Evolutionary conservation across 1,140 invertebrate genomes (phyloP).

Genomic region (Drosophila elegans): DNA sequence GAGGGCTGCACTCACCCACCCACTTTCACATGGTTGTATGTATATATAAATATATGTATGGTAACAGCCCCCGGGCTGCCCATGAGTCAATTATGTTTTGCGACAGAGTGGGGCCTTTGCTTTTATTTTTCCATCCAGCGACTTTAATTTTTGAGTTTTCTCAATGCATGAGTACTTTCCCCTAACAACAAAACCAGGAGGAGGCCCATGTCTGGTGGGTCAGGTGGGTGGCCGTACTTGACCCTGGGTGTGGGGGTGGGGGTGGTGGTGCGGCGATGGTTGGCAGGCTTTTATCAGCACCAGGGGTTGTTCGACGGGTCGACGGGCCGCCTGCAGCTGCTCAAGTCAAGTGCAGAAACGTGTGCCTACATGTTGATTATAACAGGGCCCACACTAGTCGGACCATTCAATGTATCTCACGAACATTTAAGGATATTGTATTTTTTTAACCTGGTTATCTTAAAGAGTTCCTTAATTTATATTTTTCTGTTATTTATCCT

Average conservation of each 20-base stretch:
- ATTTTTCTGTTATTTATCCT: no score
- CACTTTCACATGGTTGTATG: conserved; percentile 2
- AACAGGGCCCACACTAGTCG: conserved; percentile 35
- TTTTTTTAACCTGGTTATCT: no score
- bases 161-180: conserved; percentile 38
- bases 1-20: conserved; percentile 2
- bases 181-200: conserved; percentile 39
- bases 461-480: no score
- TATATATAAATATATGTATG: not conserved
- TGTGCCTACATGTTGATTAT: conserved; percentile 71
- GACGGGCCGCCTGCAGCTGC: conserved; percentile 38
- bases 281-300: conserved; percentile 57
- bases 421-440: conserved; percentile 5
- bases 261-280: conserved; percentile 1
- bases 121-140: conserved; percentile 63
- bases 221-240: conserved; percentile 73
- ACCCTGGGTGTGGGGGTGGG: conserved; percentile 52
- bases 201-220: conserved; percentile 13
- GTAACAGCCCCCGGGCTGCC: conserved; percentile 38
- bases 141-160: conserved; percentile 74
- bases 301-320: conserved; percentile 51
- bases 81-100: conserved; percentile 77
- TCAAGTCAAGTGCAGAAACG: conserved; percentile 82
- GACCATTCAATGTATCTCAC: conserved; percentile 14
- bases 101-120: conserved; percentile 23